Conservation (phyloP, 2,797 vertebrate genomes). For the Bradypus variegatus region DNA sequence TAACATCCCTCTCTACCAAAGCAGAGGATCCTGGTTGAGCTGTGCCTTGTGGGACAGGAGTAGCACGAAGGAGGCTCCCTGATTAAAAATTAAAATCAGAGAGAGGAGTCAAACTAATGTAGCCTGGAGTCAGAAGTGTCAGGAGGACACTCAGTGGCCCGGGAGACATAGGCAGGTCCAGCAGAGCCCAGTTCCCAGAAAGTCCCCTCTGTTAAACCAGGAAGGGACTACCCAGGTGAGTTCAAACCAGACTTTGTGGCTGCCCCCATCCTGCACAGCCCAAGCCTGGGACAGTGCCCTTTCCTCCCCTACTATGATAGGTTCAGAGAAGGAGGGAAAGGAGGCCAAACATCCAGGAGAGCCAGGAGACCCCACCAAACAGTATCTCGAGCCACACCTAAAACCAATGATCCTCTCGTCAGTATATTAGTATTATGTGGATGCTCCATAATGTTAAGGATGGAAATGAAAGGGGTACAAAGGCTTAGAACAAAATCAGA, state of each 20-base stretch:
- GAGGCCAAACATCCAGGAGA: neutral
- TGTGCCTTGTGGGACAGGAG: neutral
- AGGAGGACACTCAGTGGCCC: neutral
- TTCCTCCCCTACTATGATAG: neutral
- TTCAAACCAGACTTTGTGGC: neutral
- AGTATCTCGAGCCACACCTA: neutral
- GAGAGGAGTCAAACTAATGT: neutral
- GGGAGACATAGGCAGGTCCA: neutral
- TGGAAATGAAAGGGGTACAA: neutral
- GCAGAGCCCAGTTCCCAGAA: neutral
- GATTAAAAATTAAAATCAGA: neutral
- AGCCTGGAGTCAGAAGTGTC: neutral
- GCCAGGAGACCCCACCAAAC: neutral
- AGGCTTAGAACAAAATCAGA: neutral
- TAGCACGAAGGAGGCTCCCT: neutral
- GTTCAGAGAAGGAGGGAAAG: neutral
- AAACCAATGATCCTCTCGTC: neutral
- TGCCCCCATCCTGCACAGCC: neutral
- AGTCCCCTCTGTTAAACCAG: neutral
- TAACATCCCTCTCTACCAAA: neutral
- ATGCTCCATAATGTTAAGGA: neutral
- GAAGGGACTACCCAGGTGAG: neutral
- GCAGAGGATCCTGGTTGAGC: neutral
- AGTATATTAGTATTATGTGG: neutral
- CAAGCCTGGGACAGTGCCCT: neutral